phyloP scores from a whole-genome alignment of 2,888 invertebrate genomes.

The Aradus depressus region DNA sequence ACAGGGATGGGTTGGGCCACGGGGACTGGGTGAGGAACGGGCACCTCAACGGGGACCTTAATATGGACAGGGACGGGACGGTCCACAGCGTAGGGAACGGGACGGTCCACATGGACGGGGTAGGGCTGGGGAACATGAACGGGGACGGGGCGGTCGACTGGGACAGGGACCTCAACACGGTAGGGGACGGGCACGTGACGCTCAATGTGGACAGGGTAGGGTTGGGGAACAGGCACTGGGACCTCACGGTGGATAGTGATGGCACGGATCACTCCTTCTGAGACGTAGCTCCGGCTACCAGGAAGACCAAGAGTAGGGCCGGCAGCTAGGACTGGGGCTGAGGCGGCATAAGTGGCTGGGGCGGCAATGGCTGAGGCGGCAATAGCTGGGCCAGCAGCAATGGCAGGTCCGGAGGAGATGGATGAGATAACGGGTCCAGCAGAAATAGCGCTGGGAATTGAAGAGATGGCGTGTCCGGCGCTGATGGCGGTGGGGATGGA shows the following conservation, averaged over 20 bases:
- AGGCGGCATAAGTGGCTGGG: conserved; percentile 3
- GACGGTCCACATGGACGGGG: conserved; percentile 32
- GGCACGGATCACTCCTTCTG: conserved; percentile 26
- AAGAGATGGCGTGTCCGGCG: conserved; percentile 5
- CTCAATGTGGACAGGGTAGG: conserved; percentile 32
- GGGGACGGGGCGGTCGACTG: conserved; percentile 32
- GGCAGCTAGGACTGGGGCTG: conserved; percentile 17
- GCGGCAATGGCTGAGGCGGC: conserved; percentile 14
- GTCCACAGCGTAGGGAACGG: conserved; percentile 33
- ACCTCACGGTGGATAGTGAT: conserved; percentile 31
- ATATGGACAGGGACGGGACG: conserved; percentile 37
- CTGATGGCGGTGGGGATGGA: neutral
- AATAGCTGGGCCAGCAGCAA: conserved; percentile 11
- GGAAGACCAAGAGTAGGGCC: conserved; percentile 7
- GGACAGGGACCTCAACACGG: conserved; percentile 32
- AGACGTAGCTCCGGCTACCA: conserved; percentile 13
- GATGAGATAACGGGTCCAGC: conserved; percentile 6
- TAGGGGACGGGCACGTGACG: conserved; percentile 32
- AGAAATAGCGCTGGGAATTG: conserved; percentile 1
- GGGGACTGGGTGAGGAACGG: conserved; percentile 36
- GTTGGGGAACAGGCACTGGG: conserved; percentile 31
- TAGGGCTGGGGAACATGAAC: conserved; percentile 33
- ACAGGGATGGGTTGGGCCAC: conserved; percentile 41
- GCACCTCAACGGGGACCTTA: conserved; percentile 31
- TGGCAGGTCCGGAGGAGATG: conserved; percentile 2